Percentiles rank a stretch among this genome's conserved stretches.
Conservation (phyloP, 2,888 invertebrate species). For the Eupithecia inturbata region DNA sequence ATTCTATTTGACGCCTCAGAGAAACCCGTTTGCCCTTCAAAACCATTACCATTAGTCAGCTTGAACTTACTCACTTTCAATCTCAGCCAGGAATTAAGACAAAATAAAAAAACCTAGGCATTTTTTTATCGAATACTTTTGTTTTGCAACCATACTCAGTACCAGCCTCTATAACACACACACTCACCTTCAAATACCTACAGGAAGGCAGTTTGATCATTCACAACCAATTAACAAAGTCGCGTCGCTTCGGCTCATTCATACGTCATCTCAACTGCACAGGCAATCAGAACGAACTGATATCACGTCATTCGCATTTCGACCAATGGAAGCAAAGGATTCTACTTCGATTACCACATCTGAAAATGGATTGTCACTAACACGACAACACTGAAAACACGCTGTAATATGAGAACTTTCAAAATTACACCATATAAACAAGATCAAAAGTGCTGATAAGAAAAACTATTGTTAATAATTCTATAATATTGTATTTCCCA, state of each 20-base stretch:
- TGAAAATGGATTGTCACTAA: constrained; percentile 4
- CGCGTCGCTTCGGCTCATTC: constrained; percentile 45
- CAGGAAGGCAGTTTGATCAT: constrained; percentile 52
- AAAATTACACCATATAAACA: background rate
- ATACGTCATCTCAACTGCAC: background rate
- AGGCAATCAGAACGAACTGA: constrained; percentile 30
- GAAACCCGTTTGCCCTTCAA: background rate
- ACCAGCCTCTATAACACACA: constrained; percentile 34
- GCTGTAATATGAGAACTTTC: background rate
- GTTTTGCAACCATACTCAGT: constrained; percentile 11
- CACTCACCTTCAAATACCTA: constrained; percentile 48
- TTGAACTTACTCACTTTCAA: background rate
- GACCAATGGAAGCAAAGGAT: constrained; percentile 18
- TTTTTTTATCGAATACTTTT: background rate
- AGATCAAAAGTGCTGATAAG: background rate
- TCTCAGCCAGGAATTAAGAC: background rate
- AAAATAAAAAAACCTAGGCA: background rate
- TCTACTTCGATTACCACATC: background rate
- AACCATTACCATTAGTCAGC: background rate
- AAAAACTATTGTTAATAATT: background rate
- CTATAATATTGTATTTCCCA: background rate
- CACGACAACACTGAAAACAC: background rate
- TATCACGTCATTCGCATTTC: constrained; percentile 29
- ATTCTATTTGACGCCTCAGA: background rate
- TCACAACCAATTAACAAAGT: constrained; percentile 43